Evolutionary conservation across 2,888 invertebrate species (phyloP).

Genomic region (Iphiclides podalirius): DNA sequence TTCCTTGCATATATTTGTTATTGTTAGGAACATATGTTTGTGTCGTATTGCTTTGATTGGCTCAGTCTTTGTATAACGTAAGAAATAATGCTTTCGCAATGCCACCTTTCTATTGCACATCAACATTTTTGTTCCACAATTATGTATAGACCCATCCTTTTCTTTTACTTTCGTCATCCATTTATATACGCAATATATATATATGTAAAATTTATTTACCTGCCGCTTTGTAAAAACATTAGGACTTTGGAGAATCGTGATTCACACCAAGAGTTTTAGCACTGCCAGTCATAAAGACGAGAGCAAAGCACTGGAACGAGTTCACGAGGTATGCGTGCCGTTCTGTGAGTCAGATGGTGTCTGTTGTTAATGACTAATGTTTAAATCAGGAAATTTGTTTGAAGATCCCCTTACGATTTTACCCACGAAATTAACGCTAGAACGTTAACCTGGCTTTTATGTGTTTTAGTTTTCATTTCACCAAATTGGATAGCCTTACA

Average conservation of each 20-base stretch:
- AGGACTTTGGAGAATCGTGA: constrained; percentile 12
- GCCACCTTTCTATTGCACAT: neutral
- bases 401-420: too few relatives aligned
- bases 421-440: neutral
- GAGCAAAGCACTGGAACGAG: constrained; percentile 5
- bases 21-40: too few relatives aligned
- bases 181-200: too few relatives aligned
- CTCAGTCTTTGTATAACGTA: neutral
- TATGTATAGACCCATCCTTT: too few relatives aligned
- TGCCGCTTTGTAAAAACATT: too few relatives aligned
- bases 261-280: constrained; percentile 17
- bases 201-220: too few relatives aligned
- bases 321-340: neutral
- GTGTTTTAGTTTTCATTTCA: neutral
- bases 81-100: neutral
- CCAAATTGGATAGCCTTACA: neutral
- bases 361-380: constrained; percentile 5
- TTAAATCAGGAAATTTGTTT: neutral
- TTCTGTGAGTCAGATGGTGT: constrained; percentile 9
- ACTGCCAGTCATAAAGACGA: constrained; percentile 12
- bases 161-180: too few relatives aligned
- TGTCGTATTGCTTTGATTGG: neutral
- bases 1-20: too few relatives aligned
- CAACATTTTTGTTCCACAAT: neutral
- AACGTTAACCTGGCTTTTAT: too few relatives aligned